Evolutionary conservation across 2,888 invertebrate species (phyloP).

Genomic region (Chelonus formosanus): DNA sequence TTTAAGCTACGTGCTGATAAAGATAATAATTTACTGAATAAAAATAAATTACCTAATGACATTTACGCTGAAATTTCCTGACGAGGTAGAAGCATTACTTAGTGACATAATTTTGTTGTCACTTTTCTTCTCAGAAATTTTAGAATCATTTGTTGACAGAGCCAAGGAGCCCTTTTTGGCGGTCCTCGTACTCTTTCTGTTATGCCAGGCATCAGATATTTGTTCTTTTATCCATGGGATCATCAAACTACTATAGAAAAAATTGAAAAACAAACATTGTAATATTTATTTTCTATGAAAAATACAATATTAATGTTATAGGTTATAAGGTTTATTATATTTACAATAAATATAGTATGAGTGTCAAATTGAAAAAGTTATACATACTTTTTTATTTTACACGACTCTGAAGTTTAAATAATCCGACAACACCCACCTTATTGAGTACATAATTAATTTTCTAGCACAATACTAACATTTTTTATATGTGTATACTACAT

Average conservation of each 20-base stretch:
- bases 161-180: slow-evolving; percentile 50
- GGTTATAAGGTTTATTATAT: too few species aligned
- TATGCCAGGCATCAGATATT: slow-evolving; percentile 57
- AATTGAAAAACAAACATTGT: not conserved
- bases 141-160: slow-evolving; percentile 44
- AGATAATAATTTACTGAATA: too few species aligned
- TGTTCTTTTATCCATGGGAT: slow-evolving; percentile 60
- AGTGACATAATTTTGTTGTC: slow-evolving; percentile 46
- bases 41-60: slow-evolving; percentile 52
- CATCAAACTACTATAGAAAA: slow-evolving; percentile 47
- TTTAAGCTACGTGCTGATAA: too few species aligned
- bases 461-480: too few species aligned
- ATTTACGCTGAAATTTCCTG: slow-evolving; percentile 53
- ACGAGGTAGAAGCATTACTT: slow-evolving; percentile 42
- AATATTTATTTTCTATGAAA: not conserved
- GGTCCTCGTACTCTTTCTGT: slow-evolving; percentile 54
- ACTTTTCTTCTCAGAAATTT: slow-evolving; percentile 48
- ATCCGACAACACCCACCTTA: too few species aligned
- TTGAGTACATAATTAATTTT: too few species aligned
- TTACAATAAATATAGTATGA: too few species aligned
- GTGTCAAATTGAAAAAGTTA: too few species aligned
- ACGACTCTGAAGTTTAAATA: too few species aligned
- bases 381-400: too few species aligned
- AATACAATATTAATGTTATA: not conserved
- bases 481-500: too few species aligned